Percentiles rank a stretch among this genome's conserved stretches.
These are phyloP conservation scores for Halichondria panicea DNA, from an alignment of 37 sponge, comb jelly and placozoan genomes.

Conservation along the genomic window DNA sequence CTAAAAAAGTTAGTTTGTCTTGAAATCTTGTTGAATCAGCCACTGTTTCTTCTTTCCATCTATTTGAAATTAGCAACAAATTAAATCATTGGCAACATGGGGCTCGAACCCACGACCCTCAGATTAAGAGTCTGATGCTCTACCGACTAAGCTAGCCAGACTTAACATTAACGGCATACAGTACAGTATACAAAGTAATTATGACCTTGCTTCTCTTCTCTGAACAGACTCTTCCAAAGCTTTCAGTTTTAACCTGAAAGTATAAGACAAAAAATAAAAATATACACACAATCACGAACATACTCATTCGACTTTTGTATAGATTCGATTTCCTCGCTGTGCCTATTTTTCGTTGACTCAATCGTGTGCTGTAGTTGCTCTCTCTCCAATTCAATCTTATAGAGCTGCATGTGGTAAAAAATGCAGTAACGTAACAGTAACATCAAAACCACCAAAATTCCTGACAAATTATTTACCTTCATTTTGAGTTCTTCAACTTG, in stretches of 20 bases:
- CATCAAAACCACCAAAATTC: neutral
- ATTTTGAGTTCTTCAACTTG: constrained; percentile 35
- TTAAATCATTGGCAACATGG: neutral
- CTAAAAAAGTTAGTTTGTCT: constrained; percentile 38
- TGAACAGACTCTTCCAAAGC: constrained; percentile 62
- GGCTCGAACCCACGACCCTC: no score
- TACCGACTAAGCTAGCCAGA: neutral
- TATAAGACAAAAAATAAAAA: neutral
- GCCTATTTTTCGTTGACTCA: constrained; percentile 16
- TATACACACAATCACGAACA: neutral
- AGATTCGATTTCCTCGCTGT: constrained; percentile 57
- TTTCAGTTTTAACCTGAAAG: constrained; percentile 22
- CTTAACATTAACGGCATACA: neutral
- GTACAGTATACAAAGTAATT: neutral
- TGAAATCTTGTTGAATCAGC: constrained; percentile 1
- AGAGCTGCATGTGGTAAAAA: constrained; percentile 34
- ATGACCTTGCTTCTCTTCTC: constrained; percentile 63
- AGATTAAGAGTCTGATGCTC: no score
- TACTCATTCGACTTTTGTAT: constrained; percentile 54
- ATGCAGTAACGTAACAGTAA: neutral
- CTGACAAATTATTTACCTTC: constrained; percentile 21
- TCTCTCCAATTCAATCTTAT: constrained; percentile 50
- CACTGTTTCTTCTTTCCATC: constrained; percentile 61
- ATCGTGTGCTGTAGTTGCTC: constrained; percentile 38
- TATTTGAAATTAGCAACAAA: neutral